Evolutionary conservation across 2,888 invertebrate genomes (phyloP).

Genomic region (Exephanes ischioxanthus): DNA sequence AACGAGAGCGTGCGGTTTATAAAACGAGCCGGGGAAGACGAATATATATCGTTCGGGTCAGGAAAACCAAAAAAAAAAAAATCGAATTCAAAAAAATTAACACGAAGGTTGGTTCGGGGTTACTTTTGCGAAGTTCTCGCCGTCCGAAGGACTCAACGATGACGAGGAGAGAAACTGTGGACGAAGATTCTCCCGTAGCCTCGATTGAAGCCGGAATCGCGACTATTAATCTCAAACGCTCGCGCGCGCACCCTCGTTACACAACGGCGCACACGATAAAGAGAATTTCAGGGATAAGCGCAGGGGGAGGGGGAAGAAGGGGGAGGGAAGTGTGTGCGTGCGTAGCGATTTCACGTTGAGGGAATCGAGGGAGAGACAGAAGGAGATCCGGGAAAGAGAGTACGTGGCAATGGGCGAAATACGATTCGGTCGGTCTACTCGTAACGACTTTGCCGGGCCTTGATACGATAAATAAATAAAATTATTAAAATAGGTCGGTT

Average conservation of each 20-base stretch:
- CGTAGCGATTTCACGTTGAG: not conserved
- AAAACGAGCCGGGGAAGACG: not conserved
- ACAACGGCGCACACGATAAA: slow-evolving; percentile 47
- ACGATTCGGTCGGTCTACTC: slow-evolving; percentile 10
- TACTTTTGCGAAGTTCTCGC: not conserved
- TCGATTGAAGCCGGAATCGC: slow-evolving; percentile 57
- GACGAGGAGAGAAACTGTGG: not conserved
- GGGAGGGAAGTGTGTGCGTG: slow-evolving; percentile 33
- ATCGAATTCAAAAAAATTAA: not conserved
- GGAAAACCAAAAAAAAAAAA: not conserved
- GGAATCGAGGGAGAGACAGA: slow-evolving; percentile 29
- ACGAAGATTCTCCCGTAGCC: slow-evolving; percentile 20
- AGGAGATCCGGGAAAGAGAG: slow-evolving; percentile 9
- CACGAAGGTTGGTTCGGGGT: not conserved
- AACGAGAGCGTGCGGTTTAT: not conserved
- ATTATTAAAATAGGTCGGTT: too few species aligned
- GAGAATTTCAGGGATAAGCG: slow-evolving; percentile 44
- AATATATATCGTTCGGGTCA: not conserved
- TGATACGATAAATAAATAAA: not conserved
- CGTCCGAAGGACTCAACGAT: not conserved
- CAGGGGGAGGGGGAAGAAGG: not conserved
- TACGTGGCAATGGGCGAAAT: slow-evolving; percentile 31
- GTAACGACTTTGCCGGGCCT: not conserved
- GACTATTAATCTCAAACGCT: slow-evolving; percentile 65
- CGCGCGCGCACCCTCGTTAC: slow-evolving; percentile 52